These are phyloP conservation scores for Polypterus senegalus DNA, from an alignment of 2,113 vertebrate species.

Conservation along the genomic window DNA sequence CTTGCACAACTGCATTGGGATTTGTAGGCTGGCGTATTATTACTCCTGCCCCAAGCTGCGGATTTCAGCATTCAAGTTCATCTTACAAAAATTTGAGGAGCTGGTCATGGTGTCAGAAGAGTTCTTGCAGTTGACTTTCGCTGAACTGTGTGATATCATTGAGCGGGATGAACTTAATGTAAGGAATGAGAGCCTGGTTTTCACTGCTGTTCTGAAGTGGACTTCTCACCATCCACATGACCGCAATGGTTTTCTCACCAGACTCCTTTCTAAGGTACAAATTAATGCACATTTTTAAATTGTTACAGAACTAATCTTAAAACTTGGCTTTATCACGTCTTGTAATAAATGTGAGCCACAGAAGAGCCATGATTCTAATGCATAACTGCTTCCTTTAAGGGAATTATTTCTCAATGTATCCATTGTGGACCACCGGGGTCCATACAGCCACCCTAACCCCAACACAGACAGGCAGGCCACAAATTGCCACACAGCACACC, in stretches of 20 bases:
- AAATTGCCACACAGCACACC: no score
- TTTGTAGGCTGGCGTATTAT: slow-evolving; percentile 51
- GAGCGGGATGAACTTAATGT: slow-evolving; percentile 55
- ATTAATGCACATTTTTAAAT: no score
- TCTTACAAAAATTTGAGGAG: slow-evolving; percentile 61
- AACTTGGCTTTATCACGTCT: no score
- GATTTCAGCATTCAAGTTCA: slow-evolving; percentile 45
- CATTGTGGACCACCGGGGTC: no score
- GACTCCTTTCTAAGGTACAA: slow-evolving; percentile 51
- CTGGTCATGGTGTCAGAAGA: slow-evolving; percentile 42
- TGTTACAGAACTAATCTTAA: no score
- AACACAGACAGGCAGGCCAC: no score
- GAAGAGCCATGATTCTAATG: no score
- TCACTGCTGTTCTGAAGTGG: slow-evolving; percentile 60
- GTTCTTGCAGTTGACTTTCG: slow-evolving; percentile 52
- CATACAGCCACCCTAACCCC: no score
- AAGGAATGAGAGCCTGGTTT: slow-evolving; percentile 50
- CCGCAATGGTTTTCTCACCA: slow-evolving; percentile 42
- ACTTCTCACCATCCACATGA: slow-evolving; percentile 38
- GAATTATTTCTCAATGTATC: no score
- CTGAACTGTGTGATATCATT: slow-evolving; percentile 50
- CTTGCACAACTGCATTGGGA: slow-evolving; percentile 57
- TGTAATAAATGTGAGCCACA: no score
- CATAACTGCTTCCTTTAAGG: no score
- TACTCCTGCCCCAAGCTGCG: slow-evolving; percentile 40